Conservation (phyloP, 2,113 vertebrate genomes). For the Oxygymnocypris stewartii region DNA sequence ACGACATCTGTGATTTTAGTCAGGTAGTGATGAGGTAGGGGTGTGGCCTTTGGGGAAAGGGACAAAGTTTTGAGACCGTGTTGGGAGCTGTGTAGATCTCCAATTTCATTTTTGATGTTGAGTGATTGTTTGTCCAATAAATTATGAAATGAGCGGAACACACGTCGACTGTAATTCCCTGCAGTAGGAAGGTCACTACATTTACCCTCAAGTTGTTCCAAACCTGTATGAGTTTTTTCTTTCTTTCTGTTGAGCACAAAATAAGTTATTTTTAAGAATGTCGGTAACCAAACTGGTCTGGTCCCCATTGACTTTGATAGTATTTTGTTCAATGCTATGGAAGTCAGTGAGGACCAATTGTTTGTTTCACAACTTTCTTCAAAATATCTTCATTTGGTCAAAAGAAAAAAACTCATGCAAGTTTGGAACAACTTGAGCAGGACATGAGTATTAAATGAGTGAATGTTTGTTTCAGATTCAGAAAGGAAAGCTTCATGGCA, state of each 20-base stretch:
- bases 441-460: background rate
- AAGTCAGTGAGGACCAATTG: background rate
- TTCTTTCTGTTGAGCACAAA: background rate
- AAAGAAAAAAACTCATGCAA: no score
- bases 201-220: background rate
- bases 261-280: background rate
- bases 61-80: no score
- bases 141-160: no score
- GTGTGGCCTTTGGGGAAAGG: no score
- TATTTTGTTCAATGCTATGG: no score
- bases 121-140: no score
- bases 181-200: no score
- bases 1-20: no score
- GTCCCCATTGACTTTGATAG: background rate
- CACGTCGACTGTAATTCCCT: no score
- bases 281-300: background rate
- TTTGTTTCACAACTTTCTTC: background rate
- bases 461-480: constrained; percentile 80
- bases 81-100: no score
- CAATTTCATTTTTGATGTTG: no score
- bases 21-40: no score
- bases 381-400: background rate
- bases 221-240: background rate
- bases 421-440: background rate
- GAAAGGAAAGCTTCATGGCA: constrained; percentile 96